A percentile compares a stretch with the other conserved stretches of the same genome.
Evolutionary conservation across 2,888 invertebrate species (phyloP).

Genomic region (Pachycephus smyrnensis): DNA sequence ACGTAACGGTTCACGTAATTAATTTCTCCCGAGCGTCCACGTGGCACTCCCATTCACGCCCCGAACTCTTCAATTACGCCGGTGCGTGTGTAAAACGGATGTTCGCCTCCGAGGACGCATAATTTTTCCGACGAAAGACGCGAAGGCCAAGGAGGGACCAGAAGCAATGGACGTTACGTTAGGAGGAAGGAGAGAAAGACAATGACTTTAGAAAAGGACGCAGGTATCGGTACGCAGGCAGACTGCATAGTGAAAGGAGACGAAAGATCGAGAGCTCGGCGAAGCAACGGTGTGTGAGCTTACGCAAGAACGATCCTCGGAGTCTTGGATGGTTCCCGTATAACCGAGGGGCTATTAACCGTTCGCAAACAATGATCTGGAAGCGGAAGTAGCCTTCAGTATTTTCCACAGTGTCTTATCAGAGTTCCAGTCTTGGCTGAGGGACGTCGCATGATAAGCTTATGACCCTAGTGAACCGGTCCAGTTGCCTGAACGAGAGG

Average conservation of each 20-base stretch:
- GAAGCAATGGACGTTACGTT: neutral
- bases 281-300: slow-evolving; percentile 9
- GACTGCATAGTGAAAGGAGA: neutral
- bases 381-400: slow-evolving; percentile 56
- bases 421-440: slow-evolving; percentile 52
- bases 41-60: slow-evolving; percentile 54
- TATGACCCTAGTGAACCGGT: too few species aligned
- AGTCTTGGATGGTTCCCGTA: neutral
- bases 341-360: slow-evolving; percentile 63
- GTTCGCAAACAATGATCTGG: slow-evolving; percentile 65
- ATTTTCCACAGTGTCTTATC: slow-evolving; percentile 46
- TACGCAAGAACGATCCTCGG: slow-evolving; percentile 43
- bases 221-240: neutral
- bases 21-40: slow-evolving; percentile 49
- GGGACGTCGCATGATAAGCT: neutral
- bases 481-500: too few species aligned
- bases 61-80: slow-evolving; percentile 53
- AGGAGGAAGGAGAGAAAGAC: slow-evolving; percentile 27
- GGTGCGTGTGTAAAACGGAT: slow-evolving; percentile 51
- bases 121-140: slow-evolving; percentile 48
- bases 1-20: slow-evolving; percentile 49
- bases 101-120: slow-evolving; percentile 53
- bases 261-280: neutral
- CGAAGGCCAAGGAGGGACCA: neutral
- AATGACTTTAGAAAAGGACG: slow-evolving; percentile 15